Evolutionary conservation across 92 coral and sea anemone species (phyloP).

Genomic region (Chrysogorgia sp.): DNA sequence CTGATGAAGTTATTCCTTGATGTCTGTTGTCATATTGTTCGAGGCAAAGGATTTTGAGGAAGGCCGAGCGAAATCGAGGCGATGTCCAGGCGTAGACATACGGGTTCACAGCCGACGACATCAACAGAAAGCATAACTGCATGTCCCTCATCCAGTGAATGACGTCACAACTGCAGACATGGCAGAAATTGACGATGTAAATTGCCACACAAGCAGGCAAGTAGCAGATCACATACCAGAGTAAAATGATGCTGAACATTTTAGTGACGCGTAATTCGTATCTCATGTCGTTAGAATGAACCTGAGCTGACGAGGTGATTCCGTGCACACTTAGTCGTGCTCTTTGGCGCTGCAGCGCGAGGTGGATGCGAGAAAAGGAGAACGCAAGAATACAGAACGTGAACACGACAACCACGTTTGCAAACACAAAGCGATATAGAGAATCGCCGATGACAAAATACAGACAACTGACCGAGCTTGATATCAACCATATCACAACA

Average conservation of each 20-base stretch:
- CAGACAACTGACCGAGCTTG: slow-evolving; percentile 59
- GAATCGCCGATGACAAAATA: slow-evolving; percentile 76
- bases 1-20: neutral
- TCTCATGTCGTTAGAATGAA: slow-evolving; percentile 6
- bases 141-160: slow-evolving; percentile 29
- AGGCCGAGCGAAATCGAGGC: slow-evolving; percentile 38
- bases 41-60: slow-evolving; percentile 25
- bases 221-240: slow-evolving; percentile 36
- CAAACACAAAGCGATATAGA: slow-evolving; percentile 72
- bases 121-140: slow-evolving; percentile 23
- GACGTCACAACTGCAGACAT: slow-evolving; percentile 30
- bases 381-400: slow-evolving; percentile 76
- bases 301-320: neutral
- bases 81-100: slow-evolving; percentile 38
- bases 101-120: slow-evolving; percentile 34
- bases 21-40: slow-evolving; percentile 15
- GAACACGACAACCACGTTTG: slow-evolving; percentile 73
- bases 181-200: slow-evolving; percentile 25
- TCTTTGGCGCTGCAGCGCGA: slow-evolving; percentile 7
- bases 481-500: slow-evolving; percentile 64
- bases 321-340: slow-evolving; percentile 18
- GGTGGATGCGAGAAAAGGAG: slow-evolving; percentile 66
- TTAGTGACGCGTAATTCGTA: slow-evolving; percentile 25
- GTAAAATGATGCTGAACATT: slow-evolving; percentile 28
- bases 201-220: slow-evolving; percentile 23